Evolutionary conservation across 1,140 invertebrate species (phyloP).

Genomic region (Atta colombica): DNA sequence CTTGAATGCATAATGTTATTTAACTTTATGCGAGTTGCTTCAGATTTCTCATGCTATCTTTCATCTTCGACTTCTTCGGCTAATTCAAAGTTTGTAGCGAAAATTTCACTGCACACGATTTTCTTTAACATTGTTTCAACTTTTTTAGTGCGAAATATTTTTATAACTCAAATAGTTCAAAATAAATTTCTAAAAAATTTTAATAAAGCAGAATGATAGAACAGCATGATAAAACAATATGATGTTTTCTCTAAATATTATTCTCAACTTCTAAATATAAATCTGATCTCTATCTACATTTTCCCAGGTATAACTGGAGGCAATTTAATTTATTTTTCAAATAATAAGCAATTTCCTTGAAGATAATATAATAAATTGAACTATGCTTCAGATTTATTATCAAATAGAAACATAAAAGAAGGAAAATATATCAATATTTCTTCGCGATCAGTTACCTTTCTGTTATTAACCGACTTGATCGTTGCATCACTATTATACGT

Average conservation of each 20-base stretch:
- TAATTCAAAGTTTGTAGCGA: not conserved
- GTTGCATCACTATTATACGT: slow-evolving; percentile 22
- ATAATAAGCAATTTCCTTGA: not conserved
- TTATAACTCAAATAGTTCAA: too few species aligned
- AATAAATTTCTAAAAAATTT: slow-evolving; percentile 27
- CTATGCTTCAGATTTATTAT: not conserved
- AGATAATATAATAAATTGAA: not conserved
- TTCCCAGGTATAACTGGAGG: not conserved
- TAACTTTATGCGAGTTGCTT: not conserved
- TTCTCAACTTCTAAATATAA: not conserved
- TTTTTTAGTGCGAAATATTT: not conserved
- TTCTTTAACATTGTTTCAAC: not conserved
- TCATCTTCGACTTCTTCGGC: not conserved
- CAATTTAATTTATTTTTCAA: not conserved
- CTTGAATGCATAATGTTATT: not conserved
- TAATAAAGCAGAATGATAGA: not conserved
- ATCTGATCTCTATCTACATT: not conserved
- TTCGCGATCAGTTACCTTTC: not conserved
- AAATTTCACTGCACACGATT: not conserved
- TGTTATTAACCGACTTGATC: slow-evolving; percentile 16
- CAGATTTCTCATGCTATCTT: slow-evolving; percentile 36
- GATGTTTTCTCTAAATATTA: not conserved
- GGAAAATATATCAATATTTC: not conserved
- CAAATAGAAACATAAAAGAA: not conserved
- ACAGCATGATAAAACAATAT: too few species aligned